Evolutionary conservation across 2,797 vertebrate species (phyloP).

Genomic region (Meda fulgida): DNA sequence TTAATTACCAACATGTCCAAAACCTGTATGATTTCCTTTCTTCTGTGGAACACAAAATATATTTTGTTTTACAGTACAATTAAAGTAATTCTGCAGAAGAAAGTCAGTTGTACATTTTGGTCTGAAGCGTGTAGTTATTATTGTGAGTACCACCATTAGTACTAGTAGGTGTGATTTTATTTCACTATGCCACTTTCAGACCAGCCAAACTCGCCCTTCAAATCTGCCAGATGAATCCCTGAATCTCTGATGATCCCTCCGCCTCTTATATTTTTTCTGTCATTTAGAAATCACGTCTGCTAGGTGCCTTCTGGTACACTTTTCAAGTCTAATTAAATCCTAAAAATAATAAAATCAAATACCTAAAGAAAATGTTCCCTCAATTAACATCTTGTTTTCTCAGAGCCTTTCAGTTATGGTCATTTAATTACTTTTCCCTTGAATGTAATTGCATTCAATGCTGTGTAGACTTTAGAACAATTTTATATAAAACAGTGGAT

Average conservation of each 20-base stretch:
- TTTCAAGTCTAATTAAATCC: background rate
- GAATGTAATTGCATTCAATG: background rate
- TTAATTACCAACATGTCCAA: background rate
- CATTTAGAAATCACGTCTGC: background rate
- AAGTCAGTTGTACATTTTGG: background rate
- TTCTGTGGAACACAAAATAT: background rate
- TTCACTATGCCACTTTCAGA: background rate
- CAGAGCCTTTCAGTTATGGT: background rate
- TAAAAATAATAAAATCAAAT: conserved; percentile 14
- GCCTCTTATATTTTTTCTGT: background rate
- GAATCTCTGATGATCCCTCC: background rate
- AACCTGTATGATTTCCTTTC: background rate
- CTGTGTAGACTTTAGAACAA: background rate
- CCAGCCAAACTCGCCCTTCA: background rate
- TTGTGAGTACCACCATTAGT: background rate
- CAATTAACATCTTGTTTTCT: background rate
- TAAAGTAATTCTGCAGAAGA: background rate
- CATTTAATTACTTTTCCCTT: background rate
- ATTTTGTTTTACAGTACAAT: background rate
- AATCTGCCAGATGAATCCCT: conserved; percentile 26
- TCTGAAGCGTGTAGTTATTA: background rate
- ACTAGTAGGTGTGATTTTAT: background rate
- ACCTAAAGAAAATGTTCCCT: background rate
- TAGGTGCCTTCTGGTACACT: background rate
- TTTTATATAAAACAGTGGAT: background rate